Evolutionary conservation across 2,113 vertebrate species (phyloP), one percentile per base, ranked within the genome.

Genomic region (Burhinus oedicnemus): DNA sequence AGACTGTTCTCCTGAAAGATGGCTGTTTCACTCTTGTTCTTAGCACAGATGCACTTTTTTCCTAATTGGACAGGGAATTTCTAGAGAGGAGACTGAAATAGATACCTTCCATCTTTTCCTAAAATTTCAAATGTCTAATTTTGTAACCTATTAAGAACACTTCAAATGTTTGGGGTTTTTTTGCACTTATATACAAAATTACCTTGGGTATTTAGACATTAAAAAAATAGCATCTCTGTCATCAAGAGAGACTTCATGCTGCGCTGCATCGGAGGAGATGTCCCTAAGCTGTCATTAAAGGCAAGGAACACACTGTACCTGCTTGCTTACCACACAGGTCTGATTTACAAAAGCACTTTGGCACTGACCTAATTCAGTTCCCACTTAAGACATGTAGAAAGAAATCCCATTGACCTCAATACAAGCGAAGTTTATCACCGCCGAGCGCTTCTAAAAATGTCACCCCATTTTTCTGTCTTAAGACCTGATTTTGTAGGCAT

Each of bases 391-490:
- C 81, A 42, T 6, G 70, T 58, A 58, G 92, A 51, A 77, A 95
- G 85, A 91, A 96, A 95, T 95, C 93, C 89, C 91, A 88, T 77
- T 97, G 95, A 96, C 93, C 81, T 95, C 78, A 66, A 94, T 96
- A 93, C 49, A 61, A 58, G 34, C 0, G 0, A 92, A 95, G 86
- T 95, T 94, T 91, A 90, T 90, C 79, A 4, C 85, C 20, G 83
- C 68, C 9, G 14, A 93, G 68, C 3, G 0, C 77, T 94, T 84
- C 89, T 95, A 93, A 95, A 93, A 92, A 57, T 14, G 40, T 84
- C 81, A 87, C 58, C 78, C 75, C 79, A 25, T 69, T 95, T 92
- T 92, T 88, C 89, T 54, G 17, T 32, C 44, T 76, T 68, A 44
- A 81, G 77, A 84, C 83, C 69, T 66, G 69, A 89, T 71, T 94